phyloP scores from a whole-genome alignment of 2,797 vertebrate species.

The Benthosema pterotum region DNA sequence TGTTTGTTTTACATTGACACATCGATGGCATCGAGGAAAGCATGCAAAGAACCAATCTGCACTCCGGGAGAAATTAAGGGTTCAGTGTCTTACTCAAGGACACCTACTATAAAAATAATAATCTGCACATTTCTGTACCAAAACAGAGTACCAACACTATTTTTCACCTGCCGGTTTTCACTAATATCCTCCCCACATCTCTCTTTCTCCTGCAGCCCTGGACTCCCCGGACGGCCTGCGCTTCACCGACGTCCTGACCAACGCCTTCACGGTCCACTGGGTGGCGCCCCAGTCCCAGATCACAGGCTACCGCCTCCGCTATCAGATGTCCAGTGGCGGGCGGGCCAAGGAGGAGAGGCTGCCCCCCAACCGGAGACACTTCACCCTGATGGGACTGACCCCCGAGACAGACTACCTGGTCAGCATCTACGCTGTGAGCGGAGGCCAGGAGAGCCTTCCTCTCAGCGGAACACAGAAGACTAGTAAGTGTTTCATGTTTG shows the following conservation, averaged over 20 bases:
- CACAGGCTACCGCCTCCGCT: slow-evolving; percentile 87
- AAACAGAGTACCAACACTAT: no score
- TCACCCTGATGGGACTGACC: slow-evolving; percentile 89
- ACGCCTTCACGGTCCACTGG: slow-evolving; percentile 95
- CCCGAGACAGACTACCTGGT: slow-evolving; percentile 91
- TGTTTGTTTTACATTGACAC: no score
- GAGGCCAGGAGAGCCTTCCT: slow-evolving; percentile 84
- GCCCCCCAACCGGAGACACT: slow-evolving; percentile 90
- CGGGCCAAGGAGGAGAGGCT: slow-evolving; percentile 90
- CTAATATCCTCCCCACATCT: neutral
- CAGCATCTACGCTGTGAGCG: slow-evolving; percentile 85
- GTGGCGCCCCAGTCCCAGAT: slow-evolving; percentile 87
- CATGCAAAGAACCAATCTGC: no score
- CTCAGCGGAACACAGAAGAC: slow-evolving; percentile 90
- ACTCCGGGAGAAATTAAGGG: no score
- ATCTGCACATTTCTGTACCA: no score
- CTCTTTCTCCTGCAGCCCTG: slow-evolving; percentile 76
- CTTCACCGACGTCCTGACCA: slow-evolving; percentile 91
- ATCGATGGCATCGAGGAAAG: no score
- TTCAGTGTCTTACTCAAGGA: no score
- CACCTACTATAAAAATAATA: no score
- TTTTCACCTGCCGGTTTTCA: neutral
- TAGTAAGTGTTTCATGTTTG: slow-evolving; percentile 76
- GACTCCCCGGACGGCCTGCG: slow-evolving; percentile 90
- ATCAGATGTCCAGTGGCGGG: slow-evolving; percentile 81